Base-by-base conservation (phyloP, 92 coral and sea anemone species). In the Meandrina meandrites region DNA sequence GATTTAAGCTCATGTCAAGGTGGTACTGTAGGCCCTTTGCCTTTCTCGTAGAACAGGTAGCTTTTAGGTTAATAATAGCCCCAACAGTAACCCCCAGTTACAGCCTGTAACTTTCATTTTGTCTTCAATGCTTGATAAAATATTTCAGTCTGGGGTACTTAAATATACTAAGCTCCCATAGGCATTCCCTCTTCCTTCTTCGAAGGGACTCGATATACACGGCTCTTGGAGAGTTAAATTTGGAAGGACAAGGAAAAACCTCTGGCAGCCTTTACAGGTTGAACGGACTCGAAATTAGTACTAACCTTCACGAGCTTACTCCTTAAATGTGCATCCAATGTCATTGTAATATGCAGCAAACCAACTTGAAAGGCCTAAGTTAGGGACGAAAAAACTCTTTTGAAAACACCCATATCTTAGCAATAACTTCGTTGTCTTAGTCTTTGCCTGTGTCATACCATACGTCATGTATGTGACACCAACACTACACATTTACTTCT, bases 221-320 rank as follows among this genome's bases (percentile, higher is more conserved):
- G 14, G 69, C 11, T 62, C n/a, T n/a, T n/a, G n/a, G n/a, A n/a
- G n/a, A 18, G 24, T 24, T 7, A 24, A 24, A 0, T 60, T 60
- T 21, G 68, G 28, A 60, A 6, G 68, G 70, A 8, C 34, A 64
- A 9, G 71, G 71, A 66, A 27, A 66, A 66, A 66, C 16, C 16
- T 66, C 71, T 66, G 34, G 71, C 34, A 24, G 30, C 18, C 17
- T 27, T n/a, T n/a, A 24, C 31, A 64, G n/a, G 70, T 66, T 66
- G 5, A 66, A 1, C 71, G 31, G 4, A 1, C 17, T 22, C 15
- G 9, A 19, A 35, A 51, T 5, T 13, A 19, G 67, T 40, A 77
- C 88, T 58, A 10, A 85, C 88, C 76, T 67, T 78, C 16, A 0
- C 50, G 34, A 85, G 83, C 42, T 60, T 76, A 32, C 36, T 77